Evolutionary conservation across 2,888 invertebrate species (phyloP).

Genomic region (Ctenicera cuprea): DNA sequence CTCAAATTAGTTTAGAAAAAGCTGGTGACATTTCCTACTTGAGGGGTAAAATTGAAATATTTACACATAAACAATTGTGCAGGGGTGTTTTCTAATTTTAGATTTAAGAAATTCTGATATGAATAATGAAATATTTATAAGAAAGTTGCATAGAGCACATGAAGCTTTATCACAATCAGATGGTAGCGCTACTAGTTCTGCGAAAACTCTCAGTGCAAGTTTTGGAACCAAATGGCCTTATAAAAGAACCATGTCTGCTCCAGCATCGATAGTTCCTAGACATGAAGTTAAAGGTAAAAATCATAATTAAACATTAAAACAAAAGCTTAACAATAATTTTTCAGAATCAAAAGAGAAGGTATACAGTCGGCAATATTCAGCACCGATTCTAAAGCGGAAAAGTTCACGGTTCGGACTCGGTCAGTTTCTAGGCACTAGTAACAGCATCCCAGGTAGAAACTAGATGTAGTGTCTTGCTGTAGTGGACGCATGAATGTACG

Average conservation of each 20-base stretch:
- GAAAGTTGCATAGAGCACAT: slow-evolving; percentile 91
- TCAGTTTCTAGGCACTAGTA: slow-evolving; percentile 84
- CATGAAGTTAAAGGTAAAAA: slow-evolving; percentile 79
- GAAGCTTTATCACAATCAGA: slow-evolving; percentile 89
- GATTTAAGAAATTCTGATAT: slow-evolving; percentile 93
- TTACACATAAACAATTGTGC: background rate
- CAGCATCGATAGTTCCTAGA: slow-evolving; percentile 86
- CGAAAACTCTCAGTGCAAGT: slow-evolving; percentile 89
- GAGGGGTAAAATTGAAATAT: slow-evolving; percentile 77
- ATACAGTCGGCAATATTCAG: slow-evolving; percentile 94
- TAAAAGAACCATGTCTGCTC: slow-evolving; percentile 95
- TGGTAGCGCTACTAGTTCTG: slow-evolving; percentile 76
- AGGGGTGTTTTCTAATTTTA: slow-evolving; percentile 65
- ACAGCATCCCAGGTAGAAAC: slow-evolving; percentile 78
- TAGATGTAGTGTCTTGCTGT: slow-evolving; percentile 72
- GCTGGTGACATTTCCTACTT: slow-evolving; percentile 89
- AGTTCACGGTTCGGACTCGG: slow-evolving; percentile 94
- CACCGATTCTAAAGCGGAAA: slow-evolving; percentile 95
- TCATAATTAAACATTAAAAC: background rate
- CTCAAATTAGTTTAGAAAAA: slow-evolving; percentile 93
- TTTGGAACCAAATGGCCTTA: slow-evolving; percentile 96
- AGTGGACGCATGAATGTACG: slow-evolving; percentile 67
- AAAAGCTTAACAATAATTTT: slow-evolving; percentile 33
- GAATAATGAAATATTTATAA: slow-evolving; percentile 88
- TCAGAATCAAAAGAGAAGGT: slow-evolving; percentile 84